phyloP scores from a whole-genome alignment of 2,113 vertebrate species.

The Pelecanus crispus region DNA sequence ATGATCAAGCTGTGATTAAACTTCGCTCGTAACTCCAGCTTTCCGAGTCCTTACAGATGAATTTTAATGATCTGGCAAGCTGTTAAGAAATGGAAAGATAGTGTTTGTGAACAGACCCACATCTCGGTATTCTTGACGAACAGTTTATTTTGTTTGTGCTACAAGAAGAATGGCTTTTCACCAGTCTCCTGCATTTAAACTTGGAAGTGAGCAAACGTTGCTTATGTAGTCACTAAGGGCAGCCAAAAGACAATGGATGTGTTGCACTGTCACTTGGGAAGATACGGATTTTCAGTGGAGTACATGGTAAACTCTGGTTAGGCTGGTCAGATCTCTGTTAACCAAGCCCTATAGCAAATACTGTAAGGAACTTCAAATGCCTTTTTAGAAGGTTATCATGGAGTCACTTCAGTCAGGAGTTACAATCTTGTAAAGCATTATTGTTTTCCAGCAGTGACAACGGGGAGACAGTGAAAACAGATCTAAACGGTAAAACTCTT shows the following conservation, averaged over 20 bases:
- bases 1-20: conserved; percentile 31
- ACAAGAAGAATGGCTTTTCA: neutral
- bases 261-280: neutral
- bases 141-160: neutral
- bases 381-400: neutral
- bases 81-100: neutral
- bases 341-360: neutral
- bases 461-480: neutral
- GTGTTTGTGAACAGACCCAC: neutral
- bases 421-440: neutral
- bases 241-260: neutral
- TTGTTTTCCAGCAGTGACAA: neutral
- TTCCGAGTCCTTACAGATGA: neutral
- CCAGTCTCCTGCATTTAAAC: neutral
- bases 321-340: neutral
- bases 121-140: neutral
- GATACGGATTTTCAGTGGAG: neutral
- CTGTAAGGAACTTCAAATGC: neutral
- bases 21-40: neutral
- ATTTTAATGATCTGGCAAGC: conserved; percentile 22
- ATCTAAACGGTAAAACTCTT: neutral
- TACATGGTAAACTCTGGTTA: neutral
- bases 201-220: neutral
- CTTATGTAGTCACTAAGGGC: neutral
- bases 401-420: neutral